A percentile compares a stretch with the other conserved stretches of the same genome.
Conservation (phyloP, 1,140 invertebrate species). For the Pachyrhynchus sulphureomaculatus region DNA sequence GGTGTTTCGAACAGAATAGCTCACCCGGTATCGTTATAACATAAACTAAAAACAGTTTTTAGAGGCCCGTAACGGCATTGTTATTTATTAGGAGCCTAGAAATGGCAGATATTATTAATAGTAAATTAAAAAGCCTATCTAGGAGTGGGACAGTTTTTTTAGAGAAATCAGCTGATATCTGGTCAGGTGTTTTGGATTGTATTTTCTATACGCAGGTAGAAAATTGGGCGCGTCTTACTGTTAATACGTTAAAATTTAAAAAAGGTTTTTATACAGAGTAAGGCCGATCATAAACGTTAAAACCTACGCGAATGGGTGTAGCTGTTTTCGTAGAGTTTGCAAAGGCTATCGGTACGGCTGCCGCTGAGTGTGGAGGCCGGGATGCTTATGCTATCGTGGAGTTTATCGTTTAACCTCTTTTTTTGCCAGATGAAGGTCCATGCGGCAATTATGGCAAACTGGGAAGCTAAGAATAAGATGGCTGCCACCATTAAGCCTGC, state of each 20-base stretch:
- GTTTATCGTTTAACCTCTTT: constrained; percentile 61
- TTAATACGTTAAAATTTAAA: constrained; percentile 12
- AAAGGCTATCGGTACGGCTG: constrained; percentile 72
- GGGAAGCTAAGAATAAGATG: constrained; percentile 79
- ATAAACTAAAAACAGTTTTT: neutral
- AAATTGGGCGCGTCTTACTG: constrained; percentile 32
- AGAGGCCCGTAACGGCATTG: neutral
- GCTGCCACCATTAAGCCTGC: constrained; percentile 77
- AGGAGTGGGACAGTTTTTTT: neutral
- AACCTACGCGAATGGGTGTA: constrained; percentile 77
- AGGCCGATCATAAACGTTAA: constrained; percentile 50
- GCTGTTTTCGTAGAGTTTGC: constrained; percentile 83
- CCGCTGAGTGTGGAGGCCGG: constrained; percentile 59
- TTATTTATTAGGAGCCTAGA: neutral
- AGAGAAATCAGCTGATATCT: constrained; percentile 8
- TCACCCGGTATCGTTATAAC: neutral
- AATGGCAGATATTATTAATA: neutral
- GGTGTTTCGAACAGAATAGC: neutral
- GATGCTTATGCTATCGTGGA: constrained; percentile 56
- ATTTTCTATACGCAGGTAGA: constrained; percentile 14
- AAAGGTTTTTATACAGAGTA: constrained; percentile 16
- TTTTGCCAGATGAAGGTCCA: constrained; percentile 85
- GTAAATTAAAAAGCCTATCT: constrained; percentile 1
- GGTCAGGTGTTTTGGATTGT: constrained; percentile 1
- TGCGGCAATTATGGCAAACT: constrained; percentile 77